A percentile compares a stretch with the other conserved stretches of the same genome.
Conservation (phyloP, 1,140 invertebrate genomes). For the Drosophila simulans region DNA sequence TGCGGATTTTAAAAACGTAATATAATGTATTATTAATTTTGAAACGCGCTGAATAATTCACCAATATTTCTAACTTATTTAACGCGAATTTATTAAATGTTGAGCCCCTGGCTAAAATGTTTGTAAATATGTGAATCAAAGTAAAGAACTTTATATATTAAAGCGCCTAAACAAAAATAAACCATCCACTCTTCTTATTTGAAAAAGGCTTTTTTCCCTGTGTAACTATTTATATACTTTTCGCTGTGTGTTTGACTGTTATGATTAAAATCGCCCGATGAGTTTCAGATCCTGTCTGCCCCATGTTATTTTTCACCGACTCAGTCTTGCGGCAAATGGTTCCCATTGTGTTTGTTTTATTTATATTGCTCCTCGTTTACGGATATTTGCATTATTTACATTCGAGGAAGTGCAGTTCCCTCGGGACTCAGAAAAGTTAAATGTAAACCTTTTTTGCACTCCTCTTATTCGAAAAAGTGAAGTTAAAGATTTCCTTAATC, state of each 20-base stretch:
- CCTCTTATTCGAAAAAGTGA: conserved; percentile 3
- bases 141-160: too few relatives aligned
- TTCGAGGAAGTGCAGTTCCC: conserved; percentile 27
- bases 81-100: too few relatives aligned
- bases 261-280: conserved; percentile 74
- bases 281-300: conserved; percentile 46
- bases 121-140: too few relatives aligned
- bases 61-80: too few relatives aligned
- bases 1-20: neutral
- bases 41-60: neutral
- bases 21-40: neutral
- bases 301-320: conserved; percentile 24
- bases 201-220: conserved; percentile 4
- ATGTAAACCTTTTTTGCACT: neutral
- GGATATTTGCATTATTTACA: conserved; percentile 44
- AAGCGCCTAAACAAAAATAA: too few relatives aligned
- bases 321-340: conserved; percentile 60
- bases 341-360: conserved; percentile 60
- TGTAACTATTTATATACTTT: conserved; percentile 32
- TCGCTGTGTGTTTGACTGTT: conserved; percentile 31
- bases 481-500: conserved; percentile 14
- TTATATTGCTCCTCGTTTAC: conserved; percentile 61
- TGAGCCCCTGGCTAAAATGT: too few relatives aligned
- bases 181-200: neutral
- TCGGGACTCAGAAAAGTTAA: conserved; percentile 3